A percentile compares a stretch with the other conserved stretches of the same genome.
These are phyloP conservation scores for Engraulis encrasicolus DNA, from an alignment of 2,113 vertebrate species.

Conservation along the genomic window DNA sequence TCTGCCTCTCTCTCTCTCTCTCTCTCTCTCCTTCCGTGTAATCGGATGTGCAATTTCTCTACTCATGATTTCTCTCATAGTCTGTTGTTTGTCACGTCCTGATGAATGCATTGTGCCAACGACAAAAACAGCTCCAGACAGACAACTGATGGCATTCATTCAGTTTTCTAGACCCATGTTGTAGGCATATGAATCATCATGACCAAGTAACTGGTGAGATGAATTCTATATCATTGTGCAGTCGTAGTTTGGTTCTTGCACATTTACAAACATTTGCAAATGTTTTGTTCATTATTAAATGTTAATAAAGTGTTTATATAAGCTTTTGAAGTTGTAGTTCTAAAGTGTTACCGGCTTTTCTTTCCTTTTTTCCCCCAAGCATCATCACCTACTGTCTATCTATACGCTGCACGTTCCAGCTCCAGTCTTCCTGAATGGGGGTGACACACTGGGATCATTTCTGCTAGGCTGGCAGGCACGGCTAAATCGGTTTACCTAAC, in stretches of 20 bases:
- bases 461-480: slow-evolving; percentile 33
- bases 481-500: slow-evolving; percentile 51
- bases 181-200: too few species aligned
- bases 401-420: not conserved
- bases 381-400: not conserved
- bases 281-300: too few species aligned
- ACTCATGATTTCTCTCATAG: not conserved
- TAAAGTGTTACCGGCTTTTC: too few species aligned
- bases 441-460: slow-evolving; percentile 41
- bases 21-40: not conserved
- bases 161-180: not conserved
- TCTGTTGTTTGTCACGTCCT: not conserved
- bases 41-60: slow-evolving; percentile 3
- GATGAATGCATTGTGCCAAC: not conserved
- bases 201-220: too few species aligned
- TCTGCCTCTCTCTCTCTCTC: too few species aligned
- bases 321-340: not conserved
- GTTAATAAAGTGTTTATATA: too few species aligned
- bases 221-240: not conserved
- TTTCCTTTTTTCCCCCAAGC: not conserved
- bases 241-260: not conserved
- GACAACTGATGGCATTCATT: not conserved
- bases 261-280: too few species aligned
- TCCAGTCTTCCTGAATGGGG: slow-evolving; percentile 38
- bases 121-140: too few species aligned